Percentiles rank a stretch among this genome's conserved stretches.
Evolutionary conservation across 1,140 invertebrate genomes (phyloP).

Genomic region (Planococcus citri): DNA sequence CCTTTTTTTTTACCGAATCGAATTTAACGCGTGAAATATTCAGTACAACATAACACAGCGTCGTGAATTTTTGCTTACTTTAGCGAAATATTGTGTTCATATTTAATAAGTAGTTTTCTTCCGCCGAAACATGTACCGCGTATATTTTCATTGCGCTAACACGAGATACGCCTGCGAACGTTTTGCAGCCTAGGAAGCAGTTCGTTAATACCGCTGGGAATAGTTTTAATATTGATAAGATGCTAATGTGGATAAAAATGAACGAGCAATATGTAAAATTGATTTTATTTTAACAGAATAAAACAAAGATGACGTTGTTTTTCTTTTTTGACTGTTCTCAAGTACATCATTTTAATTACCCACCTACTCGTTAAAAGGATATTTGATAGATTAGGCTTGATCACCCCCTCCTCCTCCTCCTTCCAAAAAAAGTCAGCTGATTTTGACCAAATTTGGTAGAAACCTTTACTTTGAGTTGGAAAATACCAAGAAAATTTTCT

Average conservation of each 20-base stretch:
- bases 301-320: too few relatives aligned
- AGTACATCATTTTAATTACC: too few relatives aligned
- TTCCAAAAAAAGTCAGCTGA: too few relatives aligned
- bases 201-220: not conserved
- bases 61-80: not conserved
- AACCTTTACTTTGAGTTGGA: too few relatives aligned
- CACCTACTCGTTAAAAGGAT: too few relatives aligned
- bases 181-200: not conserved
- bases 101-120: not conserved
- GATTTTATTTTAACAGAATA: too few relatives aligned
- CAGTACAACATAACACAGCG: not conserved
- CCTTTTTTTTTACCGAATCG: not conserved
- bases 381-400: too few relatives aligned
- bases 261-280: too few relatives aligned
- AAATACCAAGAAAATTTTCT: too few relatives aligned
- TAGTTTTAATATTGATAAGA: not conserved
- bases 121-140: not conserved
- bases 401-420: too few relatives aligned
- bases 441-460: too few relatives aligned
- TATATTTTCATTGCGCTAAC: not conserved
- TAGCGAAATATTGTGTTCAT: not conserved
- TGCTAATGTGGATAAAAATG: not conserved
- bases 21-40: conserved; percentile 2
- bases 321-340: too few relatives aligned
- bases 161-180: not conserved